phyloP scores from a whole-genome alignment of 2,888 invertebrate genomes.

The Phymatocera aterrima region DNA sequence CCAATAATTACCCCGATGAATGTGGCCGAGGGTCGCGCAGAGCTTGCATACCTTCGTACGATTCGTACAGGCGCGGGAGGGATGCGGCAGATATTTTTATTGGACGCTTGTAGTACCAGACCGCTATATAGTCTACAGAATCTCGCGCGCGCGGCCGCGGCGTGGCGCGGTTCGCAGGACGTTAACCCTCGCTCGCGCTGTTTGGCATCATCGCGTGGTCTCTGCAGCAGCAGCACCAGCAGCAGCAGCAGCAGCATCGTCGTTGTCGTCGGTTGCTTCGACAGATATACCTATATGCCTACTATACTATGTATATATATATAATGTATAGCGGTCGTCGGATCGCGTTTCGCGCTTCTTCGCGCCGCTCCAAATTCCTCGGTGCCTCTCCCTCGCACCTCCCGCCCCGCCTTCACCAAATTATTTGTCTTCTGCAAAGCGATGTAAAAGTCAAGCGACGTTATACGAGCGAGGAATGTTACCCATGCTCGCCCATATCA shows the following conservation, averaged over 20 bases:
- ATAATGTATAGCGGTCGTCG: background rate
- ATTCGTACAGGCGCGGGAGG: slow-evolving; percentile 50
- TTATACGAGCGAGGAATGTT: too few species aligned
- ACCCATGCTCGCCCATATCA: too few species aligned
- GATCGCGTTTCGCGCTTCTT: background rate
- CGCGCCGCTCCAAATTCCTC: background rate
- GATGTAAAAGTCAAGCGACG: too few species aligned
- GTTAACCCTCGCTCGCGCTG: background rate
- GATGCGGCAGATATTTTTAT: slow-evolving; percentile 67
- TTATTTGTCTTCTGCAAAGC: too few species aligned
- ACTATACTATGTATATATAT: background rate
- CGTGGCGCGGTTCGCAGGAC: slow-evolving; percentile 17
- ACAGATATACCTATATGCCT: background rate
- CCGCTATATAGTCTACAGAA: slow-evolving; percentile 55
- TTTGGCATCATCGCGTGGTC: slow-evolving; percentile 10
- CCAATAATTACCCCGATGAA: too few species aligned
- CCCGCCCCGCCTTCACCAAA: background rate
- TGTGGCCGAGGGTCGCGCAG: too few species aligned
- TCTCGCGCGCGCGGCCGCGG: background rate
- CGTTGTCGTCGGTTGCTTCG: background rate
- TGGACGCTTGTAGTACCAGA: slow-evolving; percentile 70
- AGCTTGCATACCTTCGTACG: too few species aligned
- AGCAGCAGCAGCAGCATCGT: too few species aligned
- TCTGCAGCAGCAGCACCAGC: too few species aligned
- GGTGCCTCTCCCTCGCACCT: background rate